Evolutionary conservation across 2,888 invertebrate species (phyloP).

Genomic region (Tipula lateralis): DNA sequence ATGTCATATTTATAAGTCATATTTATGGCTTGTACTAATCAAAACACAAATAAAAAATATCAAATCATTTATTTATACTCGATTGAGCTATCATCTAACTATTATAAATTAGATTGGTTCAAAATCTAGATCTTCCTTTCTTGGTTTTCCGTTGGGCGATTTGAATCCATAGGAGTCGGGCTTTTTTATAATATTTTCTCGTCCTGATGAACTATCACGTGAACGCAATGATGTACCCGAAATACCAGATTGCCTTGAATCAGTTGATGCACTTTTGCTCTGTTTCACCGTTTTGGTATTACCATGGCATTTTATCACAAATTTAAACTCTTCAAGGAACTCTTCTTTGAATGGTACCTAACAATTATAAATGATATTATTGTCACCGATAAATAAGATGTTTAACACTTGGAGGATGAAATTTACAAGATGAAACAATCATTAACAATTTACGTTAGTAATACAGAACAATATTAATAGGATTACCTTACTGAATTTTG

Average conservation of each 20-base stretch:
- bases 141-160: neutral
- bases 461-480: conserved; percentile 39
- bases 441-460: neutral
- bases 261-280: conserved; percentile 29
- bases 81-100: neutral
- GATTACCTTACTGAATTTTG: conserved; percentile 46
- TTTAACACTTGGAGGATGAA: neutral
- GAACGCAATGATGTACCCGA: neutral
- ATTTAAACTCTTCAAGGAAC: conserved; percentile 59
- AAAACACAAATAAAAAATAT: neutral
- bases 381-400: neutral
- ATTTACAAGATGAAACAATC: neutral
- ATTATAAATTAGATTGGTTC: neutral
- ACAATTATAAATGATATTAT: neutral
- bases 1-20: too few species aligned
- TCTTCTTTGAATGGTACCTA: conserved; percentile 59
- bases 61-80: neutral
- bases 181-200: neutral
- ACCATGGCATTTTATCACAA: conserved; percentile 61
- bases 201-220: neutral
- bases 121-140: neutral
- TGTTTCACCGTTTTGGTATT: conserved; percentile 60
- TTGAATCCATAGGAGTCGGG: neutral
- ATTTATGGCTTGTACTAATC: neutral
- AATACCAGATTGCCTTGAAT: conserved; percentile 29